These are phyloP conservation scores for Drosophila nikananu DNA, from an alignment of 1,140 invertebrate genomes.

Conservation along the genomic window DNA sequence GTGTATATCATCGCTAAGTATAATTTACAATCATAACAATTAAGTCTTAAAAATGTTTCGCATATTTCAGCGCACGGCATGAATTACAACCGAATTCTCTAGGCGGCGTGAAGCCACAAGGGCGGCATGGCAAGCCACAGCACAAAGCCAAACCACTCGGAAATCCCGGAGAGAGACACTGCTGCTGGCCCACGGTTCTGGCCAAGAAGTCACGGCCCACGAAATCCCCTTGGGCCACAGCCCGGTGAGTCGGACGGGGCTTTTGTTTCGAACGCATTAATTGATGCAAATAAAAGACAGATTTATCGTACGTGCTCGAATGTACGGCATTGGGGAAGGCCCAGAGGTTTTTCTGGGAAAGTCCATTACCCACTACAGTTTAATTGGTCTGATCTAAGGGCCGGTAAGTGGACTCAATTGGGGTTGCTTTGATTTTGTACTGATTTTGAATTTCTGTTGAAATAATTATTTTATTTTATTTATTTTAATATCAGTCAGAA, in stretches of 20 bases:
- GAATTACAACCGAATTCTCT: constrained; percentile 49
- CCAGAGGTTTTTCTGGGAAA: constrained; percentile 2
- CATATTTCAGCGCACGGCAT: constrained; percentile 44
- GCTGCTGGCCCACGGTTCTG: constrained; percentile 3
- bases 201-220: constrained; percentile 32
- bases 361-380: constrained; percentile 15
- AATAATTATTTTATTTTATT: background rate
- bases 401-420: background rate
- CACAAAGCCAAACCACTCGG: constrained; percentile 22
- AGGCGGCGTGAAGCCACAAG: constrained; percentile 32
- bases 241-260: background rate
- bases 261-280: constrained; percentile 45
- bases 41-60: constrained; percentile 57
- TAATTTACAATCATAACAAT: constrained; percentile 62
- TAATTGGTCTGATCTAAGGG: constrained; percentile 9
- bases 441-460: background rate
- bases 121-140: constrained; percentile 26
- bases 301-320: constrained; percentile 51
- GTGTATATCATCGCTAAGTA: constrained; percentile 45
- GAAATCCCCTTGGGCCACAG: constrained; percentile 40
- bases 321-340: background rate
- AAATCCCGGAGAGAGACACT: constrained; percentile 34
- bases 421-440: background rate
- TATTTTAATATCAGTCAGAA: too few species aligned
- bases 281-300: constrained; percentile 59